Percentiles rank a stretch among this genome's conserved stretches.
These are phyloP conservation scores for Daphoenositta chrysoptera DNA, from an alignment of 2,113 vertebrate species.

Conservation along the genomic window DNA sequence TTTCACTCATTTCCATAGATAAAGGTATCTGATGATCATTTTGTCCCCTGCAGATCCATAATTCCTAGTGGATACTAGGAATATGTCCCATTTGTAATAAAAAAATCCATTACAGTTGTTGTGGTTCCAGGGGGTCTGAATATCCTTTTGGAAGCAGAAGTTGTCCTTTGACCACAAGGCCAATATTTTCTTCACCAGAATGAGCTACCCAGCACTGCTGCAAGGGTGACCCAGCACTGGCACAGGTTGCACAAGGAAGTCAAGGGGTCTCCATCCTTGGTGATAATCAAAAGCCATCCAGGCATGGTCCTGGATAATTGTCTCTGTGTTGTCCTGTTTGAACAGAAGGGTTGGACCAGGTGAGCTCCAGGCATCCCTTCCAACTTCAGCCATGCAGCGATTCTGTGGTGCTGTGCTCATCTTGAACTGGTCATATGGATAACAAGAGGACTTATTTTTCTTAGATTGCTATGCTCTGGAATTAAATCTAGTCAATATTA, in stretches of 20 bases:
- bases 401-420: neutral
- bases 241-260: neutral
- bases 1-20: neutral
- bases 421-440: neutral
- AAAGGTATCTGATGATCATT: neutral
- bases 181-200: neutral
- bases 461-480: neutral
- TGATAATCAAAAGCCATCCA: neutral
- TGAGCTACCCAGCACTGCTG: neutral
- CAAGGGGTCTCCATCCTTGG: neutral
- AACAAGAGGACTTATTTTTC: neutral
- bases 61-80: neutral
- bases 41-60: neutral
- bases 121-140: neutral
- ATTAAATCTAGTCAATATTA: neutral
- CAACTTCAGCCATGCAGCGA: neutral
- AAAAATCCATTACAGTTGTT: neutral
- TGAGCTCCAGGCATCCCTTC: neutral
- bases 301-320: neutral
- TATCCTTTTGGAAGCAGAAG: neutral
- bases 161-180: neutral
- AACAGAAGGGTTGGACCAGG: neutral
- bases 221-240: neutral
- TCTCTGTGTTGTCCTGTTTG: neutral
- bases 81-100: neutral